Percentiles rank a stretch among this genome's conserved stretches.
Evolutionary conservation across 2,888 invertebrate species (phyloP).

Genomic region (Esperia sulphurella): DNA sequence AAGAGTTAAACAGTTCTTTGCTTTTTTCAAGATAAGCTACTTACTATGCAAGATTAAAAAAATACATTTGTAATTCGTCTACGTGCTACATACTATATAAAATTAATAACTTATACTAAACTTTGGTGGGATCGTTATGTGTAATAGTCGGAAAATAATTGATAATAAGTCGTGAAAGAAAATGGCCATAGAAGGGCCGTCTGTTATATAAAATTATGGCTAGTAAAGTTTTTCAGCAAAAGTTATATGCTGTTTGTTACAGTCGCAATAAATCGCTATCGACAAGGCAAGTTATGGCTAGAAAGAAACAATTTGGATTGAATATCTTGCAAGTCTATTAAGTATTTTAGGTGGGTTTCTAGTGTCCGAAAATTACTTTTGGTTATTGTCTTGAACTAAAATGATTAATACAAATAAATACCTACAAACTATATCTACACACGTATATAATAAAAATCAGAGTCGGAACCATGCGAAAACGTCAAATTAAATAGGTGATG

Average conservation of each 20-base stretch:
- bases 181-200: no score
- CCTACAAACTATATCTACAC: constrained; percentile 37
- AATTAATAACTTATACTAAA: constrained; percentile 70
- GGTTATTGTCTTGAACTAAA: constrained; percentile 38
- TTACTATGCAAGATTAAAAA: constrained; percentile 28
- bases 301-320: background rate
- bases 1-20: background rate
- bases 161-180: no score
- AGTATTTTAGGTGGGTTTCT: constrained; percentile 41
- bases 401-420: constrained; percentile 34
- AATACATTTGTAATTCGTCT: constrained; percentile 36
- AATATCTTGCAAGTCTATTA: background rate
- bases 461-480: constrained; percentile 7
- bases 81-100: constrained; percentile 35
- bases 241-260: no score
- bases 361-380: constrained; percentile 46
- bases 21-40: background rate
- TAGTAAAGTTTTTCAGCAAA: no score
- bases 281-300: background rate
- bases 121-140: constrained; percentile 77
- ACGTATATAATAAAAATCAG: constrained; percentile 26
- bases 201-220: no score
- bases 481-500: background rate
- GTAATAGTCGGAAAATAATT: constrained; percentile 52
- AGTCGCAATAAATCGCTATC: no score